These are phyloP conservation scores for Pogonocichla stellata DNA, from an alignment of 2,113 vertebrate species.

Conservation along the genomic window DNA sequence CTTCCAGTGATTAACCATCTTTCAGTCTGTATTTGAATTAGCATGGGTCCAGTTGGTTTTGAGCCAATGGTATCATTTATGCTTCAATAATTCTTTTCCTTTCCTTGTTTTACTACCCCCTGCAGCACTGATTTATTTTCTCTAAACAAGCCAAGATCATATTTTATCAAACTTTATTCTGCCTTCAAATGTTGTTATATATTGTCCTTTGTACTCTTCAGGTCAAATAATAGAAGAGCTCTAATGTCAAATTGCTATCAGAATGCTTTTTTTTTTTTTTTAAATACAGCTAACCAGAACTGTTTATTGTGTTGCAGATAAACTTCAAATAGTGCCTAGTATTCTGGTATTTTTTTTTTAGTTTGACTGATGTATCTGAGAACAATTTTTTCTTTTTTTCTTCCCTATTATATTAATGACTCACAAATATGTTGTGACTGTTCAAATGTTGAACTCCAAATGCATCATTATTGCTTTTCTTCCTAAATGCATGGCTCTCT, in stretches of 20 bases:
- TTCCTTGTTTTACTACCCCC: not conserved
- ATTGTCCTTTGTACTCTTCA: not conserved
- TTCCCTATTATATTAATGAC: not conserved
- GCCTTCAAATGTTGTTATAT: not conserved
- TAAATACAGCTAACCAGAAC: not conserved
- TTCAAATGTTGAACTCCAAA: not conserved
- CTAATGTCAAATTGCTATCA: not conserved
- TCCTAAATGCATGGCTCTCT: not conserved
- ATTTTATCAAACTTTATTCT: constrained; percentile 12
- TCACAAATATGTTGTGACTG: not conserved
- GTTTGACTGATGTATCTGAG: not conserved
- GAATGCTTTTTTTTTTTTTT: not conserved
- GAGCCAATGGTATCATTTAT: not conserved
- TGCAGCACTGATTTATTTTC: constrained; percentile 29
- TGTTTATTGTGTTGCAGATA: not conserved
- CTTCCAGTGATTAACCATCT: not conserved
- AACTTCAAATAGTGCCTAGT: not conserved
- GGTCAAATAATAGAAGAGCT: not conserved
- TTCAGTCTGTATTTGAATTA: not conserved
- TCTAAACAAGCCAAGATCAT: constrained; percentile 3
- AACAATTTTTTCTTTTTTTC: not conserved
- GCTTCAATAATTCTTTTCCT: constrained; percentile 18
- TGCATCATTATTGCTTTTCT: not conserved
- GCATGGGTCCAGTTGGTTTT: not conserved
- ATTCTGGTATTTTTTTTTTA: not conserved